A percentile compares a stretch with the other conserved stretches of the same genome.
These are phyloP conservation scores for Dolichomitus sp. DNA, from an alignment of 2,888 invertebrate genomes.

Conservation along the genomic window DNA sequence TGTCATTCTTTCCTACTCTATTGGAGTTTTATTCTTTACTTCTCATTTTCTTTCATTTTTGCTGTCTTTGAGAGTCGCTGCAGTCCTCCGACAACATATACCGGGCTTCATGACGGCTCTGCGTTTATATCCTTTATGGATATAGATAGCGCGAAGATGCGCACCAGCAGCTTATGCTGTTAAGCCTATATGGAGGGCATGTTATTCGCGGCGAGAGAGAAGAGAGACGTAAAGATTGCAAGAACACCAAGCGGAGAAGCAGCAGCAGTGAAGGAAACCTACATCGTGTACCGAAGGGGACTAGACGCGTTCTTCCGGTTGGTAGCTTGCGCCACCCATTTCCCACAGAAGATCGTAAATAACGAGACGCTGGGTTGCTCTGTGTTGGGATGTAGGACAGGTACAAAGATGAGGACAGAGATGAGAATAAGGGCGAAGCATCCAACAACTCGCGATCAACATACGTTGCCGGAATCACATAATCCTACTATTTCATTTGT, in stretches of 20 bases:
- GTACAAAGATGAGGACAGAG: slow-evolving; percentile 30
- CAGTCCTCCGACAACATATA: slow-evolving; percentile 42
- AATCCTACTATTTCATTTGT: slow-evolving; percentile 1
- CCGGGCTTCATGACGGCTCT: slow-evolving; percentile 53
- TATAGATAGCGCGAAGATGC: slow-evolving; percentile 73
- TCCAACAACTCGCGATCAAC: slow-evolving; percentile 22
- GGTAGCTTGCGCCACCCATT: slow-evolving; percentile 51
- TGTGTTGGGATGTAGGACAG: not conserved
- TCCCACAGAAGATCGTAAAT: slow-evolving; percentile 59
- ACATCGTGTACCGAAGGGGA: slow-evolving; percentile 40
- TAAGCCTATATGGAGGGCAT: slow-evolving; percentile 70
- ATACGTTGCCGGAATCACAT: slow-evolving; percentile 7
- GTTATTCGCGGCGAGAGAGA: slow-evolving; percentile 41
- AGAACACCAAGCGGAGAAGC: slow-evolving; percentile 11
- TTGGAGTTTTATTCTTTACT: not conserved
- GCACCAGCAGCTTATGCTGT: slow-evolving; percentile 72
- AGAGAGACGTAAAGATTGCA: slow-evolving; percentile 20
- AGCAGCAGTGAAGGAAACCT: slow-evolving; percentile 23
- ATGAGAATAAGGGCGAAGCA: slow-evolving; percentile 1
- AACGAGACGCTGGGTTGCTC: slow-evolving; percentile 47
- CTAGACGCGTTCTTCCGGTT: slow-evolving; percentile 48
- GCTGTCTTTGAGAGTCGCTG: slow-evolving; percentile 67
- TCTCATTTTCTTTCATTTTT: slow-evolving; percentile 29
- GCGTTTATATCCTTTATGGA: slow-evolving; percentile 80
- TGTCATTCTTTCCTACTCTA: slow-evolving; percentile 11